Base-by-base conservation (phyloP, 2,797 vertebrate genomes). In the Peromyscus nudipes region DNA sequence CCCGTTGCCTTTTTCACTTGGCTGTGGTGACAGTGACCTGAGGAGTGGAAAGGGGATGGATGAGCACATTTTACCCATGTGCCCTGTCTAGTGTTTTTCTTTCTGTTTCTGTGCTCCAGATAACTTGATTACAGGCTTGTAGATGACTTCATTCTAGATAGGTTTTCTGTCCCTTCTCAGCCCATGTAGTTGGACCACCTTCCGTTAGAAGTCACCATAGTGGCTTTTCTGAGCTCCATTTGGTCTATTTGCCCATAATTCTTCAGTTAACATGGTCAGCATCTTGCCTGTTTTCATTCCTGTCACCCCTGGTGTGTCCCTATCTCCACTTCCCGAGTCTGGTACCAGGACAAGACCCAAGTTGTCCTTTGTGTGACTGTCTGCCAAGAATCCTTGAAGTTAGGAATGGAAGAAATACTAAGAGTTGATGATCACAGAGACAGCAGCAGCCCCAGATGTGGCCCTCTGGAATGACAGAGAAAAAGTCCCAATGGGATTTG, bases 1-100 rank as follows among this genome's bases (percentile, higher is more conserved):
- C n/a, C 29, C 31, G 80, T 31, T 75, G 57, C 4, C 34, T 37
- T 4, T 52, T 9, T 60, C 13, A 0, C 4, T 29, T 52, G 49
- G 62, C 19, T 46, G 4, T 89, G 75, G 14, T 46, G 71, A 77
- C 49, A 55, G 17, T 65, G 57, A 55, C 9, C 13, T n/a, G 8
- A 11, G 25, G 2, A 19, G 1, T 3, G 6, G 40, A 23, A 95
- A 21, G 43, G 49, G 29, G 27, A 31, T 21, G 75, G 21, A 8
- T 4, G 43, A 16, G 0, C 64, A 19, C 3, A 2, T 52, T 71
- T 55, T 71, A 55, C n/a, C 3, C 0, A 0, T 21, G 2, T 8
- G 14, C 1, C 29, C 7, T 17, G 52, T 55, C n/a, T 27, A 1
- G 4, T 6, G 52, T 40, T 67, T 52, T 64, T 25, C 25, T 11